Conservation (phyloP, 2,797 vertebrate species). For the Margarornis squamiger region DNA sequence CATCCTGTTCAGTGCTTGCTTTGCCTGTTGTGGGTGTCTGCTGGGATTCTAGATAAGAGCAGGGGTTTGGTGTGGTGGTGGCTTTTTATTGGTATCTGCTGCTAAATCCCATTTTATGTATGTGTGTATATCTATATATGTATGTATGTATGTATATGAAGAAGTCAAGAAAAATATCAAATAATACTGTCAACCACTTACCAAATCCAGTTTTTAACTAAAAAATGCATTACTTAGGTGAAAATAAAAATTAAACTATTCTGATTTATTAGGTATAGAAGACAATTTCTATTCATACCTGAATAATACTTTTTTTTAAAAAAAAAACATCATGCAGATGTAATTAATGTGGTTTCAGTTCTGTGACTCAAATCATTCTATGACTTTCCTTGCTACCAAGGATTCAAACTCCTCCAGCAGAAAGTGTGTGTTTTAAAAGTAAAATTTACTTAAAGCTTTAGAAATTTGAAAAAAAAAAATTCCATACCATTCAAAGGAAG, state of each 20-base stretch:
- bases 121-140: too few relatives aligned
- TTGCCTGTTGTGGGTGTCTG: not conserved
- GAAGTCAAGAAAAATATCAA: not conserved
- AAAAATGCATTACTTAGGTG: not conserved
- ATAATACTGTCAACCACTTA: not conserved
- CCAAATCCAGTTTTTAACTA: not conserved
- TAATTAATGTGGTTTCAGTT: not conserved
- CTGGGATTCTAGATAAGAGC: not conserved
- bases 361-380: not conserved
- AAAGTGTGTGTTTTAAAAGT: not conserved
- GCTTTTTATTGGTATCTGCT: not conserved
- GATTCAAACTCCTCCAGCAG: not conserved
- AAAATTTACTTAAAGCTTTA: not conserved
- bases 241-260: not conserved
- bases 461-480: not conserved
- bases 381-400: not conserved
- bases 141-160: not conserved
- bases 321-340: not conserved
- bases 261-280: not conserved
- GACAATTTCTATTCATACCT: not conserved
- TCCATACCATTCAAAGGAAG: not conserved
- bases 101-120: not conserved
- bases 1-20: not conserved
- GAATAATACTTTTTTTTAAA: not conserved
- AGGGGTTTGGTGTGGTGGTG: not conserved